Conservation (phyloP, 2,113 vertebrate species). For the Sterrhoptilus dennistouni region DNA sequence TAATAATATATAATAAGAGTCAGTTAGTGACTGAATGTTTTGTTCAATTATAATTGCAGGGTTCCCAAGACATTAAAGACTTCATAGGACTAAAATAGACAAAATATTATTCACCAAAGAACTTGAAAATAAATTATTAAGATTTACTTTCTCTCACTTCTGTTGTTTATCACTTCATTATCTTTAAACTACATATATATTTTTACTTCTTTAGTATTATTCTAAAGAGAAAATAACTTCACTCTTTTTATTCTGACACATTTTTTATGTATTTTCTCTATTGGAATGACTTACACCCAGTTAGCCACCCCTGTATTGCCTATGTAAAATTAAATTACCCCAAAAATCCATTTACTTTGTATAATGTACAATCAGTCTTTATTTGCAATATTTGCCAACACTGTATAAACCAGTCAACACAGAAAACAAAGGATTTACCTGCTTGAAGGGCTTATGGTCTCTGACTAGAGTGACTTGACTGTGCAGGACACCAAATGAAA, state of each 20-base stretch:
- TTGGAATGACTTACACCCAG: not conserved
- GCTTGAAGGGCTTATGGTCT: not conserved
- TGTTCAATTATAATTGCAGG: not conserved
- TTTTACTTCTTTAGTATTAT: not conserved
- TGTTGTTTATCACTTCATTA: not conserved
- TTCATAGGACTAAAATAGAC: not conserved
- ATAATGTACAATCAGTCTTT: not conserved
- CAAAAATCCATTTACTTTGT: not conserved
- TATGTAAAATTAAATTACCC: not conserved
- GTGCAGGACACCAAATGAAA: not conserved
- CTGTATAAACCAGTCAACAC: not conserved
- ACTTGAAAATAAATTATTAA: not conserved
- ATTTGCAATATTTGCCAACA: not conserved
- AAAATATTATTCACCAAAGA: not conserved
- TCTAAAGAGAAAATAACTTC: not conserved
- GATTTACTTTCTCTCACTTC: not conserved
- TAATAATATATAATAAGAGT: not conserved
- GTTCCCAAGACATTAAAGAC: not conserved
- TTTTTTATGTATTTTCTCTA: not conserved
- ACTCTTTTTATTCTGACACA: not conserved
- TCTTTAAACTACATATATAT: not conserved
- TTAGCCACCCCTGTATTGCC: not conserved
- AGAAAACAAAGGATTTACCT: not conserved
- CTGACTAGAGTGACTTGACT: not conserved
- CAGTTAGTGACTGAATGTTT: constrained; percentile 6